A percentile compares a stretch with the other conserved stretches of the same genome.
phyloP scores from a whole-genome alignment of 1,140 invertebrate species.

The Aleiodes sp. region DNA sequence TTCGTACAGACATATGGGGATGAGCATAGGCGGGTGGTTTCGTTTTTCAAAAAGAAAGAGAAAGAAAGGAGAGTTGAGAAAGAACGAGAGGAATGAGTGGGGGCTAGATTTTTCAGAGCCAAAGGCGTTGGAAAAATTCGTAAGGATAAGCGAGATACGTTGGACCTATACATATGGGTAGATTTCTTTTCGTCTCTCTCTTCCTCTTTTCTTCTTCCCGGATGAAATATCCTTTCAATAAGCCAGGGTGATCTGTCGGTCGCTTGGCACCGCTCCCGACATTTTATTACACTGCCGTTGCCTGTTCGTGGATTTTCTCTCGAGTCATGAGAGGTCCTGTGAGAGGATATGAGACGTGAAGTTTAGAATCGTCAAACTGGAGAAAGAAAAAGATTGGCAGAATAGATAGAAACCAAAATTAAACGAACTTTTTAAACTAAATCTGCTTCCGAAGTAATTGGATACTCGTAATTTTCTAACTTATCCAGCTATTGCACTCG shows the following conservation, averaged over 20 bases:
- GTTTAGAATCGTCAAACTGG: too few relatives aligned
- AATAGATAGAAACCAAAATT: too few relatives aligned
- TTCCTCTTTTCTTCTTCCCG: conserved; percentile 20
- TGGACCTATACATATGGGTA: neutral
- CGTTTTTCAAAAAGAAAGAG: neutral
- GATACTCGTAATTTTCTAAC: neutral
- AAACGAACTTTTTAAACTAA: too few relatives aligned
- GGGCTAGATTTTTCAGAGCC: conserved; percentile 19
- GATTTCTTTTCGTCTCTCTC: neutral
- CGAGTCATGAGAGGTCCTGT: neutral
- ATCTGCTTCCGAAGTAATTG: neutral
- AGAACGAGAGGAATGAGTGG: neutral
- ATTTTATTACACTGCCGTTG: conserved; percentile 52
- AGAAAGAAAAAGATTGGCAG: too few relatives aligned
- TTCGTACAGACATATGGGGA: conserved; percentile 5
- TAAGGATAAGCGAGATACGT: conserved; percentile 25
- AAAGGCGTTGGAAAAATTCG: conserved; percentile 31
- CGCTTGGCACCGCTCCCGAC: conserved; percentile 53
- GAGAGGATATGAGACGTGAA: neutral
- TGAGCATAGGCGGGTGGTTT: neutral
- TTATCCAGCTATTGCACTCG: neutral
- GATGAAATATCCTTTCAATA: conserved; percentile 55
- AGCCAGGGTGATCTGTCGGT: conserved; percentile 54
- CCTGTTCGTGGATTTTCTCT: conserved; percentile 20
- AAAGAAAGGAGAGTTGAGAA: neutral